Evolutionary conservation across 2,113 vertebrate genomes (phyloP), one percentile per base, ranked within the genome.

Genomic region (Thomomys bottae): DNA sequence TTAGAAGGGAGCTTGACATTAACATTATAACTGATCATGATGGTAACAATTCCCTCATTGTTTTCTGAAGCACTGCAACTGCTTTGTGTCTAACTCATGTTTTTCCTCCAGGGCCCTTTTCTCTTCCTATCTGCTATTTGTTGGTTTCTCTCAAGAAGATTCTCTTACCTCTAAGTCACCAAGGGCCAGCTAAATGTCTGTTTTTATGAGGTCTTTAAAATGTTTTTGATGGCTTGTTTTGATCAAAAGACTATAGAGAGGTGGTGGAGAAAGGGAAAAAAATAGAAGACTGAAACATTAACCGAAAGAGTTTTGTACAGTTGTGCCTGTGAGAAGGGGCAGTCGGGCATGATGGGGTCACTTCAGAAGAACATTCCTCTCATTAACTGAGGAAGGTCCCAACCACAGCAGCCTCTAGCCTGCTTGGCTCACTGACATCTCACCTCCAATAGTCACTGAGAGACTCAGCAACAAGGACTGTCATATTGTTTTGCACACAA

Each of bases 1-100:
- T 91, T 84, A 36, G 83, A 23, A 79, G 88, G 86, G 76, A 75
- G 38, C 30, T 88, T 95, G 90, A 81, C 64, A 66, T 93, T 96
- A 87, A 71, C 66, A 80, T 85, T 71, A 89, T 83, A 72, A 83
- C 76, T n/a, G 67, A 49, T 85, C 82, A 6, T 70, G 75, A 34
- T 63, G 87, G 42, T 34, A 84, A 93, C 87, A 94, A 49, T 84
- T 20, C 40, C 68, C 32, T 40, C 64, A 34, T 72, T 95, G 89
- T 95, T 71, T 89, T 86, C 36, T 15, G 70, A 61, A 92, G 64
- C 24, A 32, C 28, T 11, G 38, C 4, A 15, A n/a, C 17, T 61
- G 38, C 76, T 91, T 88, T 8, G 18, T 80, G 91, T 79, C 38
- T 79, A 64, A 94, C 77, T 45, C n/a, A 4, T 32, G 68, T 83